Conservation (phyloP, 2,113 vertebrate species). For the Phoxinus phoxinus region DNA sequence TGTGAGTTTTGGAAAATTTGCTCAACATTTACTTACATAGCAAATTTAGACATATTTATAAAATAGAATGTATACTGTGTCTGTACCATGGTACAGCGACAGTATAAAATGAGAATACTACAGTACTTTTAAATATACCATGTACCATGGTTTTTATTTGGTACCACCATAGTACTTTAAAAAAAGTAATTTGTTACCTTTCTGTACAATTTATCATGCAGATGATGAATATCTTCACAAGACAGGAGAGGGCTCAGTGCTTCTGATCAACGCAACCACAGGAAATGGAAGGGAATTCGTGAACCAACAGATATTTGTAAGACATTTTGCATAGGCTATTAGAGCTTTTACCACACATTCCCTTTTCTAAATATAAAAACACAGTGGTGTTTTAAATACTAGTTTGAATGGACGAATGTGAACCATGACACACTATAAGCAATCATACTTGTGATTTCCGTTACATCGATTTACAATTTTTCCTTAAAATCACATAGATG, state of each 20-base stretch:
- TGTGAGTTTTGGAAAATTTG: not conserved
- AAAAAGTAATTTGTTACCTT: not conserved
- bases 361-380: not conserved
- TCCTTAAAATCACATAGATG: not conserved
- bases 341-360: not conserved
- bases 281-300: slow-evolving; percentile 70
- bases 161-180: too few relatives aligned
- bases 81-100: not conserved
- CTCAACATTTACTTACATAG: not conserved
- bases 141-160: too few relatives aligned
- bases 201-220: slow-evolving; percentile 46
- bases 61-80: not conserved
- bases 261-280: slow-evolving; percentile 75
- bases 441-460: too few relatives aligned
- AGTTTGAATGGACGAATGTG: not conserved
- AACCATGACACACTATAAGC: not conserved
- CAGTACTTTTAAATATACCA: not conserved
- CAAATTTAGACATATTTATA: too few relatives aligned
- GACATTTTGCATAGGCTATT: slow-evolving; percentile 50
- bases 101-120: not conserved
- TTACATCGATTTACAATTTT: too few relatives aligned
- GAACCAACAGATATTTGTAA: slow-evolving; percentile 80
- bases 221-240: slow-evolving; percentile 73
- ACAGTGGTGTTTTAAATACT: not conserved
- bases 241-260: slow-evolving; percentile 72